Evolutionary conservation across 2,888 invertebrate species (phyloP), one percentile per base, ranked within the genome.

Genomic region (Hetaerina titia): DNA sequence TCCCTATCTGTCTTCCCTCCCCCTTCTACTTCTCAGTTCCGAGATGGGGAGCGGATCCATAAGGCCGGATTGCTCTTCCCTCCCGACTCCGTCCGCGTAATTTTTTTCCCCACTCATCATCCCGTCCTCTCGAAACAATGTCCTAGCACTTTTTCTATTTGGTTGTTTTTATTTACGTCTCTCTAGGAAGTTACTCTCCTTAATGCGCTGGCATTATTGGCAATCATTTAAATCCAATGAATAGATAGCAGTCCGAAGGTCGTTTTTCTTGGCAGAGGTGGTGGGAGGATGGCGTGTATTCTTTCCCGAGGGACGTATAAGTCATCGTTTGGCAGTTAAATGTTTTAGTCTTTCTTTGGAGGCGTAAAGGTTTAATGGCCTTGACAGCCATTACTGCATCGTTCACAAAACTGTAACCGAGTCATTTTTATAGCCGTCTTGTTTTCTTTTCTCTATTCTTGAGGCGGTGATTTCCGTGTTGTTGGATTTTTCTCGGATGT

Each of bases 1-100:
- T n/a, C 31, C 81, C 81, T 31, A 81, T 81, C 81, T 81, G 81
- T 81, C 81, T 81, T 81, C 31, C 31, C 11, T 81, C 81, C 81
- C 81, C 22, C 81, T 81, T 31, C 11, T 25, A 69, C 0, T 15
- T 81, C n/a, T n/a, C 13, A 11, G 81, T 81, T 31, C 31, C 31
- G 25, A 31, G 31, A n/a, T 13, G 31, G 81, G 81, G 9, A 81
- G 31, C 81, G 13, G n/a, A 81, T 81, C 81, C 81, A 81, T 25
- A 31, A 25, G 4, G 31, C 31, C 25, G 81, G 31, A 31, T 81
- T 81, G 31, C 31, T 69, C n/a, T 17, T 17, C n/a, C 69, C n/a
- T n/a, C n/a, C n/a, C n/a, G n/a, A 9, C n/a, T 69, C n/a, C 31
- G 7, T 69, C 69, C 69, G 8, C 15, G 19, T 7, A 69, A 22